phyloP scores from a whole-genome alignment of 2,113 vertebrate genomes.

The Sitta europaea region DNA sequence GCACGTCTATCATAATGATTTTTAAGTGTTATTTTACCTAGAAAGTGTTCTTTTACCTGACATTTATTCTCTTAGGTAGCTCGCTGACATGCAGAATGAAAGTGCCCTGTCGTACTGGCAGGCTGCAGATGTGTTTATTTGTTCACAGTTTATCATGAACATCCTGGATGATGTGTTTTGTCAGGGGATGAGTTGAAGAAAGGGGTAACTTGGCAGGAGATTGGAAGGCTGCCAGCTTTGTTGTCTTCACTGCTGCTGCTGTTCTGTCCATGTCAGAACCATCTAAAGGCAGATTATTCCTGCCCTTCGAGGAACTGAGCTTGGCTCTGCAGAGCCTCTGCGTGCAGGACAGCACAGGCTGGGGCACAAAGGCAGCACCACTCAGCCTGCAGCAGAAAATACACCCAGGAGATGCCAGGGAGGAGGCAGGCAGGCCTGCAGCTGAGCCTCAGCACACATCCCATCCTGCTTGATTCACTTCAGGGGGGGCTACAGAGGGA shows the following conservation, averaged over 20 bases:
- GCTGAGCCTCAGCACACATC: not conserved
- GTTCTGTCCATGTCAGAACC: not conserved
- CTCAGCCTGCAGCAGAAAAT: not conserved
- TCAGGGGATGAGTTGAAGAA: slow-evolving; percentile 19
- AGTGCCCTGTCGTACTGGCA: not conserved
- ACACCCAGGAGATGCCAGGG: not conserved
- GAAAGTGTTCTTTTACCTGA: not conserved
- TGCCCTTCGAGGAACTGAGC: not conserved
- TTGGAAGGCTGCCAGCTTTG: not conserved
- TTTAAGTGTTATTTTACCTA: not conserved
- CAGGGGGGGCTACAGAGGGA: not conserved
- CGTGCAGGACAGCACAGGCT: not conserved
- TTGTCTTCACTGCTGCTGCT: not conserved
- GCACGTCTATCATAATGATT: not conserved
- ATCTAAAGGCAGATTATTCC: not conserved
- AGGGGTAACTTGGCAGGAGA: slow-evolving; percentile 4
- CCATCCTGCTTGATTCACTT: not conserved
- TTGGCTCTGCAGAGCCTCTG: not conserved
- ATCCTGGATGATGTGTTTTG: not conserved
- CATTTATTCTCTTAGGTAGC: not conserved
- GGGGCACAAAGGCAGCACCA: not conserved
- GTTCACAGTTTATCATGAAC: slow-evolving; percentile 3
- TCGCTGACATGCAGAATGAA: not conserved
- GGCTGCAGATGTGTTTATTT: slow-evolving; percentile 19
- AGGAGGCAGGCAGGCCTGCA: not conserved